Evolutionary conservation across 1,140 invertebrate genomes (phyloP), one percentile per base, ranked within the genome.

Genomic region (Wiebesia pumilae): DNA sequence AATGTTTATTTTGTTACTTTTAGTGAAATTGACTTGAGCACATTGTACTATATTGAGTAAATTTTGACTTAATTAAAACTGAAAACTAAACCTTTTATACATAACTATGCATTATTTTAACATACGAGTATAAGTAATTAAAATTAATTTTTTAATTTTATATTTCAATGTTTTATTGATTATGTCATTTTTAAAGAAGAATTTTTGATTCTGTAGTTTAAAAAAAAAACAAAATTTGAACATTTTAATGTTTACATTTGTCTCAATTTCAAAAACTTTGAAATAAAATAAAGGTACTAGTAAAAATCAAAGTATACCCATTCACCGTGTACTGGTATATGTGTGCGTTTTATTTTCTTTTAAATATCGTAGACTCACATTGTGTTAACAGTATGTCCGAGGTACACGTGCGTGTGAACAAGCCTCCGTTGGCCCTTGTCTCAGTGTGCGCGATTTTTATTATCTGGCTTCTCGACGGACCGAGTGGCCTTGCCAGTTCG

Each of bases 341-440:
- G 33, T 6, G 67, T 9, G 12, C 33, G 0, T 6, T 71, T 82
- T 33, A 30, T 9, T 69, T 75, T 82, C 9, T 14, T 62, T 62
- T 54, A 67, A 54, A 27, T 47, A 80, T 47, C 83, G 54, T 62
- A 58, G 40, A 85, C 84, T 85, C 77, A 85, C 84, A 81, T 85
- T 85, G 84, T 81, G 33, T 79, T 65, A 79, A 43, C 12, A 30
- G 14, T 58, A 78, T n/a, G 73, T 77, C 69, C 24, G 69, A 19
- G 35, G 21, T 35, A 35, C 12, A 65, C 21, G 51, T 81, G 7
- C 35, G 24, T 27, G 33, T 19, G 19, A 54, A 27, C 19, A 51
- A 14, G 27, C 12, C 21, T 78, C 43, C 21, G 3, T 51, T 7
- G 40, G 19, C 40, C 3, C n/a, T 51, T 30, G 14, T 51, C 43